phyloP scores from a whole-genome alignment of 2,113 vertebrate species.

The Catharus fuscescens region DNA sequence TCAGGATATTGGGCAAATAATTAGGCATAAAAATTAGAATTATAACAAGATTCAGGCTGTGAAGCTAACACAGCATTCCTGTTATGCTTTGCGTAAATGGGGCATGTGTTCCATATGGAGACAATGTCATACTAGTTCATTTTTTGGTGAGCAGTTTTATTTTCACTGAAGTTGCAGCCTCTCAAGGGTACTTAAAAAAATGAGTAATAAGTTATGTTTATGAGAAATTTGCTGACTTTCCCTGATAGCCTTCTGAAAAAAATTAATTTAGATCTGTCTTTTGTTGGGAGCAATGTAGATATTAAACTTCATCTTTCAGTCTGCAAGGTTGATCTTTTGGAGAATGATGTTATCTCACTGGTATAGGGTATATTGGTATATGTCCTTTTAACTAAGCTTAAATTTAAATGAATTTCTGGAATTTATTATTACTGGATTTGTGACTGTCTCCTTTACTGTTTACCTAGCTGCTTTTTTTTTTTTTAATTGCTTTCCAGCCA shows the following conservation, averaged over 20 bases:
- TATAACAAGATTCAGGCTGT: background rate
- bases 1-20: background rate
- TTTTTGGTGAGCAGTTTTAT: background rate
- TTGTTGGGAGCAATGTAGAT: background rate
- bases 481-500: background rate
- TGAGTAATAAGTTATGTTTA: background rate
- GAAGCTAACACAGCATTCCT: background rate
- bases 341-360: background rate
- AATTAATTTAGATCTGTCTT: background rate
- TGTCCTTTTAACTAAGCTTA: background rate
- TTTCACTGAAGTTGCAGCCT: background rate
- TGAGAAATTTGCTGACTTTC: background rate
- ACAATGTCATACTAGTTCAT: background rate
- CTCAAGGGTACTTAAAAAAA: background rate
- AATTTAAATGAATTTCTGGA: background rate
- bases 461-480: background rate
- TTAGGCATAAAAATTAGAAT: constrained; percentile 9
- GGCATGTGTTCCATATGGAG: background rate
- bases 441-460: background rate
- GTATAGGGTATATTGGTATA: background rate
- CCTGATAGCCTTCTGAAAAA: background rate
- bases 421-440: background rate
- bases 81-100: background rate
- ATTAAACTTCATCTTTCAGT: background rate
- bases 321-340: background rate